phyloP scores from a whole-genome alignment of 1,140 invertebrate species.

The Neodiprion fabricii region DNA sequence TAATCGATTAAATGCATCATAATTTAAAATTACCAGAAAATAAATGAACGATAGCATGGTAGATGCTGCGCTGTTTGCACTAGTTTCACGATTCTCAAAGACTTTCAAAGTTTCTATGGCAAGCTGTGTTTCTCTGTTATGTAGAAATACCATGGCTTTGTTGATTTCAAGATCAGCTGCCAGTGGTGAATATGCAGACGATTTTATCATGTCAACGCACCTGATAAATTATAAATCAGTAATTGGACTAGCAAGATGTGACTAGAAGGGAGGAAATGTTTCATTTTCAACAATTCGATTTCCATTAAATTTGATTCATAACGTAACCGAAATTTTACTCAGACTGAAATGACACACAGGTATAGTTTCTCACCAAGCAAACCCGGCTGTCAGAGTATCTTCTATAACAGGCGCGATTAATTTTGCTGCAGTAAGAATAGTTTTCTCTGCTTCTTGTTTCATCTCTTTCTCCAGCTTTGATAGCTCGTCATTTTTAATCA shows the following conservation, averaged over 20 bases:
- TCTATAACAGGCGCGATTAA: conserved; percentile 89
- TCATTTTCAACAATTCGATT: too few relatives aligned
- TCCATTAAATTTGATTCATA: too few relatives aligned
- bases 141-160: conserved; percentile 89
- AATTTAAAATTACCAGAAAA: conserved; percentile 70
- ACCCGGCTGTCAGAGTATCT: conserved; percentile 77
- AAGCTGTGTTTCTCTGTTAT: conserved; percentile 81
- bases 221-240: conserved; percentile 47
- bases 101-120: conserved; percentile 88
- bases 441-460: conserved; percentile 81
- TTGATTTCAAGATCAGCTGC: conserved; percentile 93
- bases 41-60: conserved; percentile 94
- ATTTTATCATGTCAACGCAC: conserved; percentile 84
- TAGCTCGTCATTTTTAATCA: conserved; percentile 82
- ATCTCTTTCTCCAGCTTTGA: conserved; percentile 78
- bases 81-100: conserved; percentile 86
- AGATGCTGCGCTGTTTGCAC: conserved; percentile 83
- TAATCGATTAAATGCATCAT: conserved; percentile 4
- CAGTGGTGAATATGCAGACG: conserved; percentile 75
- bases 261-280: background rate
- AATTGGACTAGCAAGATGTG: background rate
- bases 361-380: conserved; percentile 47
- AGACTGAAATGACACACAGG: too few relatives aligned
- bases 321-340: too few relatives aligned
- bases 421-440: conserved; percentile 89